Conservation (phyloP, 2,797 vertebrate genomes). For the Cryptoprocta ferox region DNA sequence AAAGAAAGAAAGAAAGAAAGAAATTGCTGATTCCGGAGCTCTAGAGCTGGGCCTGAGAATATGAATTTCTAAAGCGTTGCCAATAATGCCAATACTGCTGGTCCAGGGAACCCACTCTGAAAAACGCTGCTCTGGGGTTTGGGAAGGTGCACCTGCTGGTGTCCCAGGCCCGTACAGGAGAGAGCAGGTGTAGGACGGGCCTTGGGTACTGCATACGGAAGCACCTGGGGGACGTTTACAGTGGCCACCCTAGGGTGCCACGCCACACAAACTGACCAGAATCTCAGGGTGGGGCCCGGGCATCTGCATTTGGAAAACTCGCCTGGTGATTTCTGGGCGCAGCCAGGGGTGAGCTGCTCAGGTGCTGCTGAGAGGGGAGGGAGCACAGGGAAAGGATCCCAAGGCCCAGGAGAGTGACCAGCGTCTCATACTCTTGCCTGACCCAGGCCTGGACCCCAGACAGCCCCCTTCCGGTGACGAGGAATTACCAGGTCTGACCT, state of each 20-base stretch:
- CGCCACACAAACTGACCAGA: not conserved
- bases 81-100: too few relatives aligned
- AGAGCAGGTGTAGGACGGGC: not conserved
- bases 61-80: not conserved
- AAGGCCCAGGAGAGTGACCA: not conserved
- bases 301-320: not conserved
- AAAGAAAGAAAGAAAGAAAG: too few relatives aligned
- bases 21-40: not conserved
- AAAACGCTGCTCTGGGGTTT: not conserved
- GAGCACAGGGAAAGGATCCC: not conserved
- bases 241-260: rapidly evolving
- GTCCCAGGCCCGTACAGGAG: not conserved
- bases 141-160: not conserved
- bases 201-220: not conserved
- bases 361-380: not conserved
- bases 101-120: not conserved
- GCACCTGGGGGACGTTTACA: not conserved
- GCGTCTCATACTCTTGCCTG: rapidly evolving
- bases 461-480: not conserved
- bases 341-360: not conserved
- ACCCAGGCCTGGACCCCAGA: not conserved
- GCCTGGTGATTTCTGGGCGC: rapidly evolving
- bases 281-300: not conserved
- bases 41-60: not conserved
- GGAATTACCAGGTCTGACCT: not conserved